phyloP scores from a whole-genome alignment of 2,797 vertebrate genomes.

The Remorina albescens region DNA sequence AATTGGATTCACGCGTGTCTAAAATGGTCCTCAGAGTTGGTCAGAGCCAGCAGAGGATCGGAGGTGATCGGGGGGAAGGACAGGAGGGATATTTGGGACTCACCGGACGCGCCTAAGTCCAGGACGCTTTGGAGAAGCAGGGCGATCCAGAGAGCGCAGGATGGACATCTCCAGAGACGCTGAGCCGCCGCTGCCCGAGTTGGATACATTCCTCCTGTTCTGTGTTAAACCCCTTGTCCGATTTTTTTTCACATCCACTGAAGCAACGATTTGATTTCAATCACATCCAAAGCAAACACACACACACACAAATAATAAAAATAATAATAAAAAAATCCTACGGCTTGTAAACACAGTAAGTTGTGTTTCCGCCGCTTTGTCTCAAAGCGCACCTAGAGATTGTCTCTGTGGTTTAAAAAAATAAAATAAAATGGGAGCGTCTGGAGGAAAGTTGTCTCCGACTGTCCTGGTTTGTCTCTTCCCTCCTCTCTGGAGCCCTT shows the following conservation, averaged over 20 bases:
- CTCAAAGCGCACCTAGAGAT: constrained; percentile 21
- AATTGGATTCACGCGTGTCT: constrained; percentile 30
- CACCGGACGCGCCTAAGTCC: constrained; percentile 79
- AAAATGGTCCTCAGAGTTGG: constrained; percentile 16
- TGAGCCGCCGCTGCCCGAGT: constrained; percentile 72
- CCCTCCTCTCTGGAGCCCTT: constrained; percentile 54
- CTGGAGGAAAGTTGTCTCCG: constrained; percentile 41
- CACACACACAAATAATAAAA: constrained; percentile 6
- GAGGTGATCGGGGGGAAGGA: background rate
- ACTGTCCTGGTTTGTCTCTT: constrained; percentile 45
- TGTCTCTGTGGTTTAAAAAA: background rate
- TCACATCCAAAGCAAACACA: background rate
- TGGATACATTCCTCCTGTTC: constrained; percentile 84
- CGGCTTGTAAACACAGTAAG: background rate
- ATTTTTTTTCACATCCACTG: constrained; percentile 81
- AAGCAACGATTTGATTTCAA: constrained; percentile 41
- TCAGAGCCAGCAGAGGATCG: constrained; percentile 10
- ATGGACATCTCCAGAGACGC: constrained; percentile 78
- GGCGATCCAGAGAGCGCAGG: constrained; percentile 73
- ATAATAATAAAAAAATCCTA: constrained; percentile 14
- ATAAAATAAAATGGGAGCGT: background rate
- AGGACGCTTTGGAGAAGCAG: constrained; percentile 71
- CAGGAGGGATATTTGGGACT: constrained; percentile 43
- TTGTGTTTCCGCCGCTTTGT: constrained; percentile 1
- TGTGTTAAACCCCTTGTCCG: constrained; percentile 52